phyloP scores from a whole-genome alignment of 2,797 vertebrate genomes.

The Synanceia verrucosa region DNA sequence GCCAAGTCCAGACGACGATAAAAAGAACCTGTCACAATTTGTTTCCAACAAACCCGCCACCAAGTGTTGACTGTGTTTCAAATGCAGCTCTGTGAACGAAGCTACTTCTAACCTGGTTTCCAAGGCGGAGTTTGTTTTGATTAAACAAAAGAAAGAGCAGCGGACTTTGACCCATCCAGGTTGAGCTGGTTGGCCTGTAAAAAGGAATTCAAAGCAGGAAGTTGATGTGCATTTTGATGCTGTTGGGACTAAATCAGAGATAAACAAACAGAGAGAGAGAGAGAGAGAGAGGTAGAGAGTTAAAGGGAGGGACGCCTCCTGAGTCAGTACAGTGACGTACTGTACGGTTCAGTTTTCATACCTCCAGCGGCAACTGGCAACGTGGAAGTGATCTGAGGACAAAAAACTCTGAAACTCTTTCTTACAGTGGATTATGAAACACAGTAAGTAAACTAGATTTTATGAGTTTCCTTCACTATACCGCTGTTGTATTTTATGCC shows the following conservation, averaged over 20 bases:
- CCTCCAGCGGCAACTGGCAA: conserved; percentile 10
- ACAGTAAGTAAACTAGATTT: conserved; percentile 43
- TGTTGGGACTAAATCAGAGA: neutral
- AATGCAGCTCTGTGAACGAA: neutral
- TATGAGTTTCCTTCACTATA: neutral
- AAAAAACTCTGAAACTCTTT: neutral
- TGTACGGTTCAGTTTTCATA: neutral
- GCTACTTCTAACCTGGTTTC: neutral
- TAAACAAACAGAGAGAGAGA: neutral
- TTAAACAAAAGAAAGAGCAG: neutral
- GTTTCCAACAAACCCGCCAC: neutral
- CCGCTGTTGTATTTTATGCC: neutral
- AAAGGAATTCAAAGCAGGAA: conserved; percentile 18
- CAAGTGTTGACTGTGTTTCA: neutral
- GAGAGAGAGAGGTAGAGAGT: neutral
- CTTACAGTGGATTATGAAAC: neutral
- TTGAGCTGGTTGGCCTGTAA: conserved; percentile 24
- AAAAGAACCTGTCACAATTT: neutral
- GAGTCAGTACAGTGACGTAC: conserved; percentile 15
- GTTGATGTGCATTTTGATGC: neutral
- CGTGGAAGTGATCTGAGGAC: neutral
- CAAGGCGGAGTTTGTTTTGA: neutral
- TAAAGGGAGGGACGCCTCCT: conserved; percentile 17
- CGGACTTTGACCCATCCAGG: conserved; percentile 40
- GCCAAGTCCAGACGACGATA: neutral